Conservation (phyloP, 2,888 invertebrate species). For the Nudaria mundana region DNA sequence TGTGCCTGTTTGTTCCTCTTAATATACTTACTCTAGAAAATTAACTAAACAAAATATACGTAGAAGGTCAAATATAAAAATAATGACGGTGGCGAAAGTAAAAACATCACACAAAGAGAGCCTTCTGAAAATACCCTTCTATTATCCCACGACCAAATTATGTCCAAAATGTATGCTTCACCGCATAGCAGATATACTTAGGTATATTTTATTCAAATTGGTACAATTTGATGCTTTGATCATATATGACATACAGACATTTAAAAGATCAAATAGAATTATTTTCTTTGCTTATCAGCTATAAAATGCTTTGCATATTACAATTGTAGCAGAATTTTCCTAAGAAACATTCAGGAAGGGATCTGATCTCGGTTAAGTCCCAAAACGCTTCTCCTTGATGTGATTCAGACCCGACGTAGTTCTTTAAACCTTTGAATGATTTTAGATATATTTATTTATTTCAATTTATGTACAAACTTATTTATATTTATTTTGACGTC, state of each 20-base stretch:
- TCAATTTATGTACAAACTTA: too few relatives aligned
- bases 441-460: too few relatives aligned
- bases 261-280: not conserved
- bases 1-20: too few relatives aligned
- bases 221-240: slow-evolving; percentile 3
- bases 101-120: slow-evolving; percentile 15
- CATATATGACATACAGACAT: slow-evolving; percentile 1
- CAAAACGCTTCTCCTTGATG: too few relatives aligned
- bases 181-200: slow-evolving; percentile 27
- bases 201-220: slow-evolving; percentile 9
- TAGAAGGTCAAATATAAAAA: slow-evolving; percentile 20
- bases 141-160: slow-evolving; percentile 25
- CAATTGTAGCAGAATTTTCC: too few relatives aligned
- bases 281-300: not conserved
- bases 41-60: slow-evolving; percentile 14
- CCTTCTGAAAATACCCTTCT: slow-evolving; percentile 14
- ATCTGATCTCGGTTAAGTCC: too few relatives aligned
- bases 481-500: too few relatives aligned
- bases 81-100: slow-evolving; percentile 23
- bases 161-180: slow-evolving; percentile 22
- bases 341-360: too few relatives aligned
- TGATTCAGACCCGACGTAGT: too few relatives aligned
- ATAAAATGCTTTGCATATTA: not conserved
- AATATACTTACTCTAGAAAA: slow-evolving; percentile 10
- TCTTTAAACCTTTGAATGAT: too few relatives aligned